Evolutionary conservation across 1,140 invertebrate genomes (phyloP), one percentile per base, ranked within the genome.

Genomic region (Littorina saxatilis): DNA sequence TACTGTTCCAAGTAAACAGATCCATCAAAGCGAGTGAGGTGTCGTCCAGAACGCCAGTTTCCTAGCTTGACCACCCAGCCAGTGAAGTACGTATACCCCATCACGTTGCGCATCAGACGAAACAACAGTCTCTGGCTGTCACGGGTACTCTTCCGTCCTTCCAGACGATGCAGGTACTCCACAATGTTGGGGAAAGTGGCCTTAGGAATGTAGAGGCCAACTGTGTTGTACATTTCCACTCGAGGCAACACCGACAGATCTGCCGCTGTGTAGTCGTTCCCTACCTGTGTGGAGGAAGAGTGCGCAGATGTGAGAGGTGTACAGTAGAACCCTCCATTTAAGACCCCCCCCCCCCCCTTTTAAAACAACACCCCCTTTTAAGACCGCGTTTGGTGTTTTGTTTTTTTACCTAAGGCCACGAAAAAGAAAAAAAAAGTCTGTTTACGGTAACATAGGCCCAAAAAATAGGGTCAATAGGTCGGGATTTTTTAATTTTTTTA

Each of bases 161-260:
- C n/a, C 7, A 83, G 52, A 2, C 50, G 32, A 27, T 66, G 15
- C 23, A 83, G 0, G 52, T 79, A 83, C 1, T 29, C 32, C 35
- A 40, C 52, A 15, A 83, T 66, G 58, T 83, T 83, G 17, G 82
- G 82, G 43, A 83, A 83, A 17, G 39, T 39, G 23, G 52, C 35
- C 5, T 80, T 27, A n/a, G 70, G 70, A 29, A 83, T 52, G 2
- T 55, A 29, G 1, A 83, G 66, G 3, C 78, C 78, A n/a, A 79
- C 52, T 13, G 37, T 7, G 1, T 58, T 55, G 52, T 75, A 74
- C 82, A 83, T 83, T 29, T 20, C 29, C 58, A 83, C 39, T 27
- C 77, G 40, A 32, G 82, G 78, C 23, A 80, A 76, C 13, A 83
- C 77, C 20, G 82, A 58, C 27, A 83, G 32, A 75, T 83, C 82